These are phyloP conservation scores for Agriotes lineatus DNA, from an alignment of 2,888 invertebrate species.

Conservation along the genomic window DNA sequence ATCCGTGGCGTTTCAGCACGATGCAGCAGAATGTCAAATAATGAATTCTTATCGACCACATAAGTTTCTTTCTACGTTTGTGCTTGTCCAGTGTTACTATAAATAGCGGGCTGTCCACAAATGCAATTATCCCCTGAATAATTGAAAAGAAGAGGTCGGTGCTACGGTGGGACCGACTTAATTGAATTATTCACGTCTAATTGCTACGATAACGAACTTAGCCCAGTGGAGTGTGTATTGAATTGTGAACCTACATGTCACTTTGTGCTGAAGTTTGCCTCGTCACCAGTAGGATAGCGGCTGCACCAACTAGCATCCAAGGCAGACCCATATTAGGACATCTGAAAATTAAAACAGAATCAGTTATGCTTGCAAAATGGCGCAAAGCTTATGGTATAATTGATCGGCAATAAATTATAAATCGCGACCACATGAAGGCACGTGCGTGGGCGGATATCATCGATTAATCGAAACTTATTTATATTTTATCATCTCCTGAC, in stretches of 20 bases:
- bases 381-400: no score
- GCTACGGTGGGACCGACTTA: constrained; percentile 1
- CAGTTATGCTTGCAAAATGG: no score
- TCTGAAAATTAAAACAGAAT: constrained; percentile 74
- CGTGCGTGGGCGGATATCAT: no score
- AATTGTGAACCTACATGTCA: constrained; percentile 56
- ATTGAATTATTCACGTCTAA: constrained; percentile 33
- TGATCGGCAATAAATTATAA: no score
- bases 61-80: background rate
- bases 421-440: no score
- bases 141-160: constrained; percentile 19
- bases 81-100: background rate
- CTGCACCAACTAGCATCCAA: constrained; percentile 83
- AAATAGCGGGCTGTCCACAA: constrained; percentile 7
- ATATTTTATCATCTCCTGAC: no score
- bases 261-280: constrained; percentile 61
- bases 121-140: constrained; percentile 25
- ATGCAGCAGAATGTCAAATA: background rate
- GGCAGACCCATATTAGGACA: constrained; percentile 93
- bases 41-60: background rate
- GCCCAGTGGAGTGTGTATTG: constrained; percentile 2
- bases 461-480: no score
- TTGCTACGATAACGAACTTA: constrained; percentile 18
- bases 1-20: no score
- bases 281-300: constrained; percentile 73